A percentile compares a stretch with the other conserved stretches of the same genome.
These are phyloP conservation scores for Tridacna gigas DNA, from an alignment of 2,888 invertebrate genomes.

Conservation along the genomic window DNA sequence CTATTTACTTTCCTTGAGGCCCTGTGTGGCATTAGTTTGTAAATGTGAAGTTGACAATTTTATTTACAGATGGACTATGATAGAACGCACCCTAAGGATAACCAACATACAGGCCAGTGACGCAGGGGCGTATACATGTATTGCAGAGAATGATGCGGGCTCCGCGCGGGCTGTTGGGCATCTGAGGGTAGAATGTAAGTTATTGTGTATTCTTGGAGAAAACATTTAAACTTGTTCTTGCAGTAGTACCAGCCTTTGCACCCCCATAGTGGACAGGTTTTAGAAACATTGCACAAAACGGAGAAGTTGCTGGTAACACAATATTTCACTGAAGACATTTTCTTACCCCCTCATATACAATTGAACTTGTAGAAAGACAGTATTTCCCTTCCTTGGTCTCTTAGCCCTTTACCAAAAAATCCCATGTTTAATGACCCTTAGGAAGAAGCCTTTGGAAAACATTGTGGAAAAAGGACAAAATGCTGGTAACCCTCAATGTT, in stretches of 20 bases:
- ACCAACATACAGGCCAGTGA: constrained; percentile 93
- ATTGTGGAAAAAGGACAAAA: neutral
- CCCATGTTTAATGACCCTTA: too few species aligned
- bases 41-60: neutral
- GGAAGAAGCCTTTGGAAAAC: too few species aligned
- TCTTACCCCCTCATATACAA: too few species aligned
- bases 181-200: constrained; percentile 96
- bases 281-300: too few species aligned
- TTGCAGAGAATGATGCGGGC: constrained; percentile 95
- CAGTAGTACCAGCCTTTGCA: neutral
- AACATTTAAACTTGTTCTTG: neutral
- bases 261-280: neutral
- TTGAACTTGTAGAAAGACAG: too few species aligned
- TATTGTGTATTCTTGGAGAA: too few species aligned
- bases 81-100: constrained; percentile 92
- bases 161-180: constrained; percentile 93
- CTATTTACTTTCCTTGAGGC: too few species aligned
- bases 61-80: constrained; percentile 85
- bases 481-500: neutral
- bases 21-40: too few species aligned
- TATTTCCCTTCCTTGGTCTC: too few species aligned
- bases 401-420: too few species aligned
- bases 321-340: too few species aligned
- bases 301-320: too few species aligned
- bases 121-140: constrained; percentile 95